phyloP scores from a whole-genome alignment of 2,113 vertebrate genomes.

The Apodemus speciosus region DNA sequence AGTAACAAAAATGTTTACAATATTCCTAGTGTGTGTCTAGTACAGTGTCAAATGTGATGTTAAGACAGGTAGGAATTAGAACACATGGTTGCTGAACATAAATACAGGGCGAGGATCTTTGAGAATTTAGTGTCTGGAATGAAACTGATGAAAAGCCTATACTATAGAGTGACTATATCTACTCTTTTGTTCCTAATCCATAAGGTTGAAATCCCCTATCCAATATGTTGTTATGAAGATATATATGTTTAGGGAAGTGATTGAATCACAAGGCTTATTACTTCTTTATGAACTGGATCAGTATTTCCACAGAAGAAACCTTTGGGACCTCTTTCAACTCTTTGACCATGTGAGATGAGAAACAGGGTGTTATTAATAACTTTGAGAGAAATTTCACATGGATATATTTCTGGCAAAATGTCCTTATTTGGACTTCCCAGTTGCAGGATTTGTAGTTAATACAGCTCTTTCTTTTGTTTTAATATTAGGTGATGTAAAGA shows the following conservation, averaged over 20 bases:
- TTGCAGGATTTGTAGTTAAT: background rate
- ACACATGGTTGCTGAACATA: background rate
- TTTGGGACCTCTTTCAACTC: background rate
- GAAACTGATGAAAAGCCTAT: background rate
- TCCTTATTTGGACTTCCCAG: background rate
- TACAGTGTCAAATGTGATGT: background rate
- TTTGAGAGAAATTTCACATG: background rate
- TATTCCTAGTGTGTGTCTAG: background rate
- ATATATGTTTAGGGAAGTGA: background rate
- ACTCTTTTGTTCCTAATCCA: background rate
- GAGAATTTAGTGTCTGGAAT: background rate
- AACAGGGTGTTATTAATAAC: background rate
- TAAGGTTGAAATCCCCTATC: background rate
- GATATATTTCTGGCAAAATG: background rate
- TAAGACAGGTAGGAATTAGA: background rate
- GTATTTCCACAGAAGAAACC: background rate
- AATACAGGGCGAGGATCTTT: slow-evolving; percentile 23
- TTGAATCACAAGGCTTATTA: background rate
- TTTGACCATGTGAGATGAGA: background rate
- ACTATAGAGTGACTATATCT: background rate
- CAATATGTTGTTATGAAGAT: background rate
- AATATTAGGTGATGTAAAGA: background rate
- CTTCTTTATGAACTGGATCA: background rate
- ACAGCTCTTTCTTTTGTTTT: background rate
- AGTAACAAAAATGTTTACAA: background rate